Base-by-base conservation (phyloP, 2,113 vertebrate species). In the Oryzias woworae region DNA sequence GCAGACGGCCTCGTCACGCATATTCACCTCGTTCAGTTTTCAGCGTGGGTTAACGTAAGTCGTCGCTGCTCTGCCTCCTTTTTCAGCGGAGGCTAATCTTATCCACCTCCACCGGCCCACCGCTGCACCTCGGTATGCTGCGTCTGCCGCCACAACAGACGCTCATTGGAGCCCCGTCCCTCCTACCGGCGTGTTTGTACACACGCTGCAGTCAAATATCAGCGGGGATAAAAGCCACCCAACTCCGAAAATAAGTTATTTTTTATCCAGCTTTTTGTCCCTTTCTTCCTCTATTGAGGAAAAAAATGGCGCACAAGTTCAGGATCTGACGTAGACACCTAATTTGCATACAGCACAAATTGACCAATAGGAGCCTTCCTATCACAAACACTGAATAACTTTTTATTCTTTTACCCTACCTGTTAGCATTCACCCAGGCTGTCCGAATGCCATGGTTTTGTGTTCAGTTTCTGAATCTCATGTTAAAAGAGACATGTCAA, bases 221-320 rank as follows among this genome's bases (percentile, higher is more conserved):
- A 66, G 52, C 22, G 20, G 45, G 24, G 31, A 42, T 52, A 50
- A 71, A 45, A 51, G 4, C 48, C n/a, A 47, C 41, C 13, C 45
- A 5, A 48, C 28, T 58, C 63, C 44, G 1, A 0, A 57, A 45
- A 24, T 18, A 62, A 78, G 71, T 85, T 83, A 59, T 71, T 71
- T 65, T 73, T 70, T 46, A 23, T 67, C 16, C n/a, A 42, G 80
- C 85, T 88, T 89, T 36, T 89, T 85, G 80, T 85, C 80, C 69
- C 83, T 84, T 87, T 88, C 80, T 85, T 85, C 68, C 77, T 60
- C 77, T 62, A 57, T 76, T 78, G 79, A 77, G 68, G 75, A 81
- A 77, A 84, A 85, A 87, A 90, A 92, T 92, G 91, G 91, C 91
- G 90, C 87, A 81, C 62, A 85, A 86, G 75, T 90, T 83, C 83